phyloP scores from a whole-genome alignment of 2,888 invertebrate species.

The Pecten maximus region DNA sequence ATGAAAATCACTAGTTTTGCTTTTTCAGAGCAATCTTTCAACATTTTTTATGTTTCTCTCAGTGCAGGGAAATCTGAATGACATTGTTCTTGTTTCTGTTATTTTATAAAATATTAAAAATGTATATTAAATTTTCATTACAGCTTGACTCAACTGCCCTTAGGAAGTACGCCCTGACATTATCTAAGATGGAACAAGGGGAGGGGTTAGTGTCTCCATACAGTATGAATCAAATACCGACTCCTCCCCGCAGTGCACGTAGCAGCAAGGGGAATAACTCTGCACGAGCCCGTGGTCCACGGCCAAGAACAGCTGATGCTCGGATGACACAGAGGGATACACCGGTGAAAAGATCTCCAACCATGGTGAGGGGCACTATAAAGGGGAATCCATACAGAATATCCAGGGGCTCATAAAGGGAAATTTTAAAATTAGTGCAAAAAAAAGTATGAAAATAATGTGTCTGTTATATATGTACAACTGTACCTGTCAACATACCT shows the following conservation, averaged over 20 bases:
- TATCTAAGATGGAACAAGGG: constrained; percentile 71
- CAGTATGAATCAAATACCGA: constrained; percentile 69
- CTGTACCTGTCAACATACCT: too few relatives aligned
- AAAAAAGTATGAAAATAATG: too few relatives aligned
- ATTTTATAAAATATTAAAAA: neutral
- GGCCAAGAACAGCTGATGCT: constrained; percentile 53
- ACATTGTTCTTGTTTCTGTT: neutral
- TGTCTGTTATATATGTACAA: too few relatives aligned
- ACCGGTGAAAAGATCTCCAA: neutral
- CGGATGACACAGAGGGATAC: neutral
- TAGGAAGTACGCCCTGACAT: constrained; percentile 76
- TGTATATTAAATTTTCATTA: constrained; percentile 37
- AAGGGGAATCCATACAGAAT: neutral
- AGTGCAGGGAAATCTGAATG: neutral
- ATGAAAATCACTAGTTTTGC: too few relatives aligned
- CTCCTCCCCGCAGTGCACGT: constrained; percentile 69
- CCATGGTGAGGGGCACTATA: neutral
- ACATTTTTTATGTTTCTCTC: too few relatives aligned
- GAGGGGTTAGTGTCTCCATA: constrained; percentile 76
- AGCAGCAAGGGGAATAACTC: constrained; percentile 41
- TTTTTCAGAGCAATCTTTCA: too few relatives aligned
- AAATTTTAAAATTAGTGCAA: neutral
- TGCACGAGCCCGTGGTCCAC: constrained; percentile 42
- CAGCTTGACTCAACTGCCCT: constrained; percentile 79
- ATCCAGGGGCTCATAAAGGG: neutral